phyloP scores from a whole-genome alignment of 1,140 invertebrate species.

The Maniola jurtina region DNA sequence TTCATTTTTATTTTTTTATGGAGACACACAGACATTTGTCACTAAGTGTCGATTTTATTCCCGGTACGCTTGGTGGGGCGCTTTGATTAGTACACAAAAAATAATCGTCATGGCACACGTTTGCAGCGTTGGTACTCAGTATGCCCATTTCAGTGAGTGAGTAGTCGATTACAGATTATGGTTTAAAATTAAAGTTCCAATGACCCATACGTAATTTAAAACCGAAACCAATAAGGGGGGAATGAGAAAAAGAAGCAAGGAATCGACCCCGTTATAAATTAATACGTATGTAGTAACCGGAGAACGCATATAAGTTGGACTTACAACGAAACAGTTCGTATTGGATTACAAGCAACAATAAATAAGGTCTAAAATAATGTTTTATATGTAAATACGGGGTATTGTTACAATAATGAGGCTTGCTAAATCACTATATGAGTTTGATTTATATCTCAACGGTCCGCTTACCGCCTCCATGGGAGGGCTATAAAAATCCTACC shows the following conservation, averaged over 20 bases:
- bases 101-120: too few relatives aligned
- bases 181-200: background rate
- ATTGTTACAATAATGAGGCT: conserved; percentile 74
- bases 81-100: too few relatives aligned
- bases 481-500: conserved; percentile 66
- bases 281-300: conserved; percentile 46
- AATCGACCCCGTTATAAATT: conserved; percentile 53
- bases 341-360: conserved; percentile 66
- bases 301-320: conserved; percentile 40
- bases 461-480: conserved; percentile 65
- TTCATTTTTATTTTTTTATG: too few relatives aligned
- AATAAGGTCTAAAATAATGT: conserved; percentile 71
- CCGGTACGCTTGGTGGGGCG: too few relatives aligned
- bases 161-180: too few relatives aligned
- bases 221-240: background rate
- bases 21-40: too few relatives aligned
- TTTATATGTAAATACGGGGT: conserved; percentile 75
- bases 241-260: conserved; percentile 21
- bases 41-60: too few relatives aligned
- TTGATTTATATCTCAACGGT: conserved; percentile 77
- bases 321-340: conserved; percentile 51
- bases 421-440: conserved; percentile 76
- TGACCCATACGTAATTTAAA: background rate
- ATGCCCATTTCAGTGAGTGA: too few relatives aligned
- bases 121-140: too few relatives aligned